Evolutionary conservation across 92 coral and sea anemone species (phyloP).

Genomic region (Phenganax marumi): DNA sequence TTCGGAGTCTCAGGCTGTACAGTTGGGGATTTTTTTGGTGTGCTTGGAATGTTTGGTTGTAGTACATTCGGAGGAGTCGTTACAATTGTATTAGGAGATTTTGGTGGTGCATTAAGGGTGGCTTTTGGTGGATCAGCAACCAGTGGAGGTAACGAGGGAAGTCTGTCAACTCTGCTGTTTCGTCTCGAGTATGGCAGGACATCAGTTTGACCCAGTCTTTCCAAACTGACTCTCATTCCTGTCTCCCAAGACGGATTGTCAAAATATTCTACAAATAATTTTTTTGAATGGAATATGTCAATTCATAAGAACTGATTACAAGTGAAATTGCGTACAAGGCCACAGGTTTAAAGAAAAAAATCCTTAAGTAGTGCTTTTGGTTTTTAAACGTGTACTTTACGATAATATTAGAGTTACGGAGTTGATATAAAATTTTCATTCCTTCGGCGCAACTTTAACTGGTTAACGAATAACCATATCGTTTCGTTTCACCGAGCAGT

Average conservation of each 20-base stretch:
- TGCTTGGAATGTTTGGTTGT: background rate
- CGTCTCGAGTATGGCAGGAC: background rate
- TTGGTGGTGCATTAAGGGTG: background rate
- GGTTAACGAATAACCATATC: no score
- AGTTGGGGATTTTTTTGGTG: background rate
- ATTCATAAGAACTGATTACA: background rate
- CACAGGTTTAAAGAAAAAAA: no score
- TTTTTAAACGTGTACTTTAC: no score
- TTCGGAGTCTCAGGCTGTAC: background rate
- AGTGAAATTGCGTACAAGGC: no score
- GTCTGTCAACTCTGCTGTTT: constrained; percentile 27
- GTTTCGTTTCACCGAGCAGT: no score
- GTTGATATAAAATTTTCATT: no score
- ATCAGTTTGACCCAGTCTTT: background rate
- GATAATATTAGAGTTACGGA: no score
- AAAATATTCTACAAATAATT: background rate
- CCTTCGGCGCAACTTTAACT: no score
- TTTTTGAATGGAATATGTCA: no score
- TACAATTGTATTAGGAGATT: background rate
- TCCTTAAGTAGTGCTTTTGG: no score
- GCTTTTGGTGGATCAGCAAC: background rate
- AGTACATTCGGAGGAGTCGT: background rate
- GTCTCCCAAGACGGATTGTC: constrained; percentile 6
- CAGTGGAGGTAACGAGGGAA: constrained; percentile 5
- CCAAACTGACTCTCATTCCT: background rate